Evolutionary conservation across 2,888 invertebrate species (phyloP).

Genomic region (Anorthoa munda): DNA sequence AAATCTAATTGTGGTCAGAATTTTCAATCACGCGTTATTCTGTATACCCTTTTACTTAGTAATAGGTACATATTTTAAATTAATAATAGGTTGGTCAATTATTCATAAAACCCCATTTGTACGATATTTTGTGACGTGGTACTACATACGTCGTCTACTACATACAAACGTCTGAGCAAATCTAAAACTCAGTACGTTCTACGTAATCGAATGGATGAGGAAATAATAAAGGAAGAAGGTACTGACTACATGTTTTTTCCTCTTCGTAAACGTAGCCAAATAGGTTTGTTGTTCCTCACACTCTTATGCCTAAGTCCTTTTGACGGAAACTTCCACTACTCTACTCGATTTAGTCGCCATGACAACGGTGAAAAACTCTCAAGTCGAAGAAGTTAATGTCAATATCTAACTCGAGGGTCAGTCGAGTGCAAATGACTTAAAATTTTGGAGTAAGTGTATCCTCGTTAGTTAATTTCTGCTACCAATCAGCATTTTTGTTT

Average conservation of each 20-base stretch:
- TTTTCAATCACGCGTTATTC: neutral
- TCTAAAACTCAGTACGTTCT: neutral
- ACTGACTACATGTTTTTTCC: slow-evolving; percentile 4
- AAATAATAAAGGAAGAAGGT: neutral
- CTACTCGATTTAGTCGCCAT: neutral
- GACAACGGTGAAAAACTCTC: neutral
- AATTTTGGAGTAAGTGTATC: no score
- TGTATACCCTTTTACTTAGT: neutral
- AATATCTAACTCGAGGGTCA: neutral
- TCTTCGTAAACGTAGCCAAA: neutral
- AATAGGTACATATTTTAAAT: neutral
- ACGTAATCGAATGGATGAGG: neutral
- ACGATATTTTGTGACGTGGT: neutral
- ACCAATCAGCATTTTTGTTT: no score
- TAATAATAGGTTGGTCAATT: neutral
- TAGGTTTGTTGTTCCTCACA: neutral
- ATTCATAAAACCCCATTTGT: slow-evolving; percentile 9
- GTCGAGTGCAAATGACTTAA: neutral
- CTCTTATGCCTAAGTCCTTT: no score
- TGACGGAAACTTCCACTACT: no score
- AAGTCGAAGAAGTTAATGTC: neutral
- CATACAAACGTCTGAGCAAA: neutral
- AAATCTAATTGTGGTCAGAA: slow-evolving; percentile 8
- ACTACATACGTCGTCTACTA: no score
- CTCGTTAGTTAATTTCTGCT: no score